Conservation (phyloP, 2,797 vertebrate genomes). For the Pithecia hirsuta region DNA sequence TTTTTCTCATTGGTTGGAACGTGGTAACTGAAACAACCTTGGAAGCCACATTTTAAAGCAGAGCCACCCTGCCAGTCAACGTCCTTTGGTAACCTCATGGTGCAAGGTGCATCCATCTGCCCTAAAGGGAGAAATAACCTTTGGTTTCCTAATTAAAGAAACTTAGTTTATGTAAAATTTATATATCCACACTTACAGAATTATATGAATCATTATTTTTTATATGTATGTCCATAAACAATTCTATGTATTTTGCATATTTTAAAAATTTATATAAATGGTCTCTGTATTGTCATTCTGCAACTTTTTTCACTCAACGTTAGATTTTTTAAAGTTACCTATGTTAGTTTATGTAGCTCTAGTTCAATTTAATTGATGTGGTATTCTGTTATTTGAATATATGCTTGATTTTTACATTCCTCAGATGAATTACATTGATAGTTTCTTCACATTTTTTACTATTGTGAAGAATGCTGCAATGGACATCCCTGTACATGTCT, state of each 20-base stretch:
- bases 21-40: neutral
- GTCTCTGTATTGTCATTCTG: neutral
- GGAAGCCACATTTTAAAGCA: neutral
- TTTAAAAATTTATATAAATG: neutral
- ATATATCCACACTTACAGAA: neutral
- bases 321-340: neutral
- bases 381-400: neutral
- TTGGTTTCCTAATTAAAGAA: neutral
- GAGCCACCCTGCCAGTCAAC: neutral
- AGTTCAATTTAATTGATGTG: neutral
- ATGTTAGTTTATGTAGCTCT: neutral
- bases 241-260: neutral
- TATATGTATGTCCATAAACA: neutral
- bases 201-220: neutral
- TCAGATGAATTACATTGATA: neutral
- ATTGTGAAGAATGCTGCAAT: neutral
- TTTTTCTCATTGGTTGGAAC: neutral
- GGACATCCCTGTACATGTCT: neutral
- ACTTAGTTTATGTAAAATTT: neutral
- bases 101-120: neutral
- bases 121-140: neutral
- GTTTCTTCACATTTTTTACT: neutral
- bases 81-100: neutral
- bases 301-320: neutral
- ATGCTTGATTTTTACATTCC: neutral